Percentiles rank a stretch among this genome's conserved stretches.
phyloP scores from a whole-genome alignment of 2,797 vertebrate genomes.

The Kryptopterus vitreolus region DNA sequence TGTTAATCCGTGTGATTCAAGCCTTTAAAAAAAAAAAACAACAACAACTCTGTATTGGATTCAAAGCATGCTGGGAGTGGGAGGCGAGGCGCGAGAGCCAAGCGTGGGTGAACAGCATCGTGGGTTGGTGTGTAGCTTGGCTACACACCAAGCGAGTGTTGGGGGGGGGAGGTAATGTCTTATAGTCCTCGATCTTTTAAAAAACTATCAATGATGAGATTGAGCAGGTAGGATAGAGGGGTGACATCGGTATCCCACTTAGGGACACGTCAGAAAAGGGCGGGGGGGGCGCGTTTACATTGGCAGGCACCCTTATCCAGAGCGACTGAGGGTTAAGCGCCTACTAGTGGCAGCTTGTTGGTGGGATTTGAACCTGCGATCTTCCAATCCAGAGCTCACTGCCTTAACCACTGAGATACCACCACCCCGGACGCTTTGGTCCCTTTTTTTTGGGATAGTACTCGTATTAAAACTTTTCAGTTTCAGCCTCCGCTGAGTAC shows the following conservation, averaged over 20 bases:
- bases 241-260: slow-evolving; percentile 13
- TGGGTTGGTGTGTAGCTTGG: slow-evolving; percentile 31
- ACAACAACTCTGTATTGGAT: slow-evolving; percentile 8
- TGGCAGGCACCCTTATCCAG: too few species aligned
- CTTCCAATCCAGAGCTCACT: too few species aligned
- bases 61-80: slow-evolving; percentile 28
- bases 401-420: too few species aligned
- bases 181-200: slow-evolving; percentile 13
- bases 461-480: slow-evolving; percentile 67
- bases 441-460: too few species aligned
- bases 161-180: too few species aligned
- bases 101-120: slow-evolving; percentile 27
- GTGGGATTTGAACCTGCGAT: too few species aligned
- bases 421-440: too few species aligned
- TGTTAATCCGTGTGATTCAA: not conserved
- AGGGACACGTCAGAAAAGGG: slow-evolving; percentile 5
- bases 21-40: not conserved
- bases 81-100: slow-evolving; percentile 14
- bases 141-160: slow-evolving; percentile 12
- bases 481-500: slow-evolving; percentile 63
- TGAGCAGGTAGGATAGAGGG: too few species aligned
- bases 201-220: too few species aligned
- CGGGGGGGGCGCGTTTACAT: too few species aligned
- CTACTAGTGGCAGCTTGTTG: too few species aligned
- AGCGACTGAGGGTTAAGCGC: too few species aligned